phyloP scores from a whole-genome alignment of 2,888 invertebrate species.

The Monopis laevigella region DNA sequence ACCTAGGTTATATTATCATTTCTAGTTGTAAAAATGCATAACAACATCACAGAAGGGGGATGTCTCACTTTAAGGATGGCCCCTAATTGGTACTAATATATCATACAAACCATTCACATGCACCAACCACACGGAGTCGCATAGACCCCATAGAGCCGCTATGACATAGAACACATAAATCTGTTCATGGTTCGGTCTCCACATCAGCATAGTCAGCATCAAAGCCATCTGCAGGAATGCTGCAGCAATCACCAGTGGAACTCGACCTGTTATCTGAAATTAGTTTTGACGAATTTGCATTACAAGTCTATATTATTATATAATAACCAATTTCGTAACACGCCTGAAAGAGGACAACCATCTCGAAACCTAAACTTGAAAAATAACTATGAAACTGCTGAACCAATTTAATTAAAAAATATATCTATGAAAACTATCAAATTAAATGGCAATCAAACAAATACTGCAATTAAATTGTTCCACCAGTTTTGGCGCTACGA shows the following conservation, averaged over 20 bases:
- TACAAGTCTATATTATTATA: not conserved
- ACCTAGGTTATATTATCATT: no score
- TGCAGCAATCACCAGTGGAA: conserved; percentile 61
- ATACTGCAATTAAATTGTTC: not conserved
- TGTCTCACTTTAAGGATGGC: no score
- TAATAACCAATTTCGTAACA: no score
- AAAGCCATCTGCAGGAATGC: conserved; percentile 50
- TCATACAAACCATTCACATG: conserved; percentile 76
- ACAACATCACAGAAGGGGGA: no score
- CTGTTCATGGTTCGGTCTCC: conserved; percentile 59
- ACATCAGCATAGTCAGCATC: conserved; percentile 47
- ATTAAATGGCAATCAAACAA: not conserved
- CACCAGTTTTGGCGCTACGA: no score
- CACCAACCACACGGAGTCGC: conserved; percentile 73
- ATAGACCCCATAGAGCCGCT: conserved; percentile 71
- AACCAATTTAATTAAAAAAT: not conserved
- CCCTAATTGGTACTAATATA: no score
- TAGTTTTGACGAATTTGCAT: not conserved
- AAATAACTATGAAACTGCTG: not conserved
- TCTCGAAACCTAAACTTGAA: no score
- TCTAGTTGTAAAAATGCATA: no score
- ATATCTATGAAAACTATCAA: no score
- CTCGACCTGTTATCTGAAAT: conserved; percentile 57
- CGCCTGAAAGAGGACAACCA: no score
- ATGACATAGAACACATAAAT: conserved; percentile 73